phyloP scores from a whole-genome alignment of 2,113 vertebrate species.

The Lepus timidus region DNA sequence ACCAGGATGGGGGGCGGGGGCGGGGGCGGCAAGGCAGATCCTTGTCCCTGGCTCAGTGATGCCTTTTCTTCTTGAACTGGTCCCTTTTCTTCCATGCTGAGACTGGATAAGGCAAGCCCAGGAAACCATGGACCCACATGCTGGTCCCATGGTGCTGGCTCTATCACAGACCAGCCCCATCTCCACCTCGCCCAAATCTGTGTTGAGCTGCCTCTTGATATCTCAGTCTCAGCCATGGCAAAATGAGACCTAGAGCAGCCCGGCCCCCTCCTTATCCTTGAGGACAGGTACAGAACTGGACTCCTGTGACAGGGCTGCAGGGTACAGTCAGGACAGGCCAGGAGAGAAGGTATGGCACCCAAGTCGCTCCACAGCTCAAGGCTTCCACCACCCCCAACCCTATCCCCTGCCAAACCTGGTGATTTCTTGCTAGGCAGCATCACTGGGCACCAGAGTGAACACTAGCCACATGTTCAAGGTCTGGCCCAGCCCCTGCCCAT shows the following conservation, averaged over 20 bases:
- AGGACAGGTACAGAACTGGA: neutral
- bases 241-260: neutral
- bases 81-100: neutral
- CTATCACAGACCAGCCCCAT: neutral
- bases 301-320: neutral
- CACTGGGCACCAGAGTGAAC: neutral
- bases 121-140: neutral
- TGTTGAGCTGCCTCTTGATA: neutral
- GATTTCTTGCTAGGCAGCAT: constrained; percentile 12
- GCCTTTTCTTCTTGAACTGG: neutral
- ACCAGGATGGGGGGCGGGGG: neutral
- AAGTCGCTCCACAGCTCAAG: neutral
- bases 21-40: neutral
- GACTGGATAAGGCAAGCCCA: neutral
- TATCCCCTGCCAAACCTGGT: neutral
- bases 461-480: neutral
- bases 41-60: neutral
- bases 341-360: neutral
- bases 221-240: neutral
- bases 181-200: neutral
- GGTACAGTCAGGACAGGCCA: neutral
- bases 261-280: neutral
- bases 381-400: rapidly evolving
- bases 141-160: neutral
- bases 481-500: neutral